Evolutionary conservation across 2,888 invertebrate genomes (phyloP).

Genomic region (Erpobdella octoculata): DNA sequence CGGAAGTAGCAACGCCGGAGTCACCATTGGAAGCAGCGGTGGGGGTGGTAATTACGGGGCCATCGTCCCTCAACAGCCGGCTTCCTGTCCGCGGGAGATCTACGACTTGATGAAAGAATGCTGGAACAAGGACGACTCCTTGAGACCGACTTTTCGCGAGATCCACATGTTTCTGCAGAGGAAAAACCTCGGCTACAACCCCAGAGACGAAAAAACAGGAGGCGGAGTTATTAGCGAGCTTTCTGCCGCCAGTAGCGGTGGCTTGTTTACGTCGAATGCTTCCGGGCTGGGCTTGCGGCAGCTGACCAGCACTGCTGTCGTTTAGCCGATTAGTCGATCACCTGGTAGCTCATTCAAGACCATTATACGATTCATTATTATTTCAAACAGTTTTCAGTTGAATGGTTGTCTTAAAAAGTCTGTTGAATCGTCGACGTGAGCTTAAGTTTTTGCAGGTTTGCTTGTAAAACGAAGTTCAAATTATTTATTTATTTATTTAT

Average conservation of each 20-base stretch:
- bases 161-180: constrained; percentile 72
- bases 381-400: not conserved
- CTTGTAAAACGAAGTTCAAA: no score
- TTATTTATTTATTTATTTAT: no score
- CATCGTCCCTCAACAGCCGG: constrained; percentile 62
- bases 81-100: constrained; percentile 74
- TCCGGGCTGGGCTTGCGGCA: not conserved
- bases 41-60: constrained; percentile 61
- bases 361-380: not conserved
- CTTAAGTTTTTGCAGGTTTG: no score
- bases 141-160: constrained; percentile 77
- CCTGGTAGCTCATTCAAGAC: not conserved
- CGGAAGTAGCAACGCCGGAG: not conserved
- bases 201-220: constrained; percentile 40
- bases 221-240: not conserved
- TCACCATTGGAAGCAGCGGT: constrained; percentile 56
- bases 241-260: constrained; percentile 1
- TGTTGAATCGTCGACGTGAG: not conserved
- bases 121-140: constrained; percentile 73
- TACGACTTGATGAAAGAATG: constrained; percentile 85
- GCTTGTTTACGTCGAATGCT: no score
- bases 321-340: not conserved
- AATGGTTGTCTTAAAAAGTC: not conserved
- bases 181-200: constrained; percentile 51
- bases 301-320: not conserved